Conservation (phyloP, 2,888 invertebrate genomes). For the Cotesia congregata region DNA sequence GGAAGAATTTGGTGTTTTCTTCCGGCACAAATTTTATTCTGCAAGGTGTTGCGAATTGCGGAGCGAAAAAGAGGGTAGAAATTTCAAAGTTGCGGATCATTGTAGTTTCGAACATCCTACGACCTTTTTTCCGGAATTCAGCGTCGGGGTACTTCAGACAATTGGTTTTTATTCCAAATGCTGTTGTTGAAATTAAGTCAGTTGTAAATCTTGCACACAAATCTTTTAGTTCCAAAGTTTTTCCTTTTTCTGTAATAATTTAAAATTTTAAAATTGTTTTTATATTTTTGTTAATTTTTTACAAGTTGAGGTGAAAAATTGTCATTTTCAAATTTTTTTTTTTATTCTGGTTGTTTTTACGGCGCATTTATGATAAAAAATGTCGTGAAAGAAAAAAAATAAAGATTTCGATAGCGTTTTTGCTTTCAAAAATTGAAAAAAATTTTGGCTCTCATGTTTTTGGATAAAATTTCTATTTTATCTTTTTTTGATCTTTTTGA, state of each 20-base stretch:
- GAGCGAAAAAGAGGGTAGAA: slow-evolving; percentile 68
- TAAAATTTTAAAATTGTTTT: not conserved
- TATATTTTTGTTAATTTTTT: no score
- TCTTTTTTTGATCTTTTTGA: no score
- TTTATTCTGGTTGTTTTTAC: no score
- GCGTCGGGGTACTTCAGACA: slow-evolving; percentile 68
- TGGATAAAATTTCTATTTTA: no score
- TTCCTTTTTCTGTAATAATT: slow-evolving; percentile 46
- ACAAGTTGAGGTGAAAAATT: no score
- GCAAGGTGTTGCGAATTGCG: slow-evolving; percentile 63
- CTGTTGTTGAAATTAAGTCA: slow-evolving; percentile 71
- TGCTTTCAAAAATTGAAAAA: no score
- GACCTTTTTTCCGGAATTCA: slow-evolving; percentile 69
- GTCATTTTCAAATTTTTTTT: no score
- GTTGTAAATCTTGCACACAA: slow-evolving; percentile 60
- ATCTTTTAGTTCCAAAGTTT: slow-evolving; percentile 61
- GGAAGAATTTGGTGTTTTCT: slow-evolving; percentile 64
- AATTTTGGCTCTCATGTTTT: no score
- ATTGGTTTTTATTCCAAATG: slow-evolving; percentile 71
- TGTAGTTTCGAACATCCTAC: slow-evolving; percentile 66
- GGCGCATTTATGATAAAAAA: no score
- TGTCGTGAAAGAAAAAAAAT: no score
- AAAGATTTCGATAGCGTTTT: no score
- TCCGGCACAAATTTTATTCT: slow-evolving; percentile 67
- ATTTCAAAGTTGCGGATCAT: slow-evolving; percentile 65